phyloP scores from a whole-genome alignment of 2,113 vertebrate species.

The Hystrix cristata region DNA sequence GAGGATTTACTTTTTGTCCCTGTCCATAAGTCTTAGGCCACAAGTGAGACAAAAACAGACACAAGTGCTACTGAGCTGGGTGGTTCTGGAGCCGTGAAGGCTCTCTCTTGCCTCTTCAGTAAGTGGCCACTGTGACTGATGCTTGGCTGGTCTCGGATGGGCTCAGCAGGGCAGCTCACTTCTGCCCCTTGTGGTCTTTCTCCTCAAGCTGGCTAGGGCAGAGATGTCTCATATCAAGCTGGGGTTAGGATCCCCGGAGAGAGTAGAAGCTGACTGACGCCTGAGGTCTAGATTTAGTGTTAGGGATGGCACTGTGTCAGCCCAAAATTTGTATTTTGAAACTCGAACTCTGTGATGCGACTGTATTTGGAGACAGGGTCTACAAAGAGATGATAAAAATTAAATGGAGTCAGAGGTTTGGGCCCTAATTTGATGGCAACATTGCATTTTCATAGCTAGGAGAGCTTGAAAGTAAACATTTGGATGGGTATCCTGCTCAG shows the following conservation, averaged over 20 bases:
- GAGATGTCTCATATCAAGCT: background rate
- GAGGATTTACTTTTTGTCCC: background rate
- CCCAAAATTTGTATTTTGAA: background rate
- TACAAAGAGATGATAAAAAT: background rate
- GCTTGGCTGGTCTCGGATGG: background rate
- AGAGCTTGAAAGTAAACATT: conserved; percentile 11
- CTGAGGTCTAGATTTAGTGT: background rate
- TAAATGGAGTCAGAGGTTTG: background rate
- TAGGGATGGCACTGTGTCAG: background rate
- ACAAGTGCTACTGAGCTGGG: background rate
- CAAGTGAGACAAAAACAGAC: background rate
- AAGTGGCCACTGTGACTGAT: background rate
- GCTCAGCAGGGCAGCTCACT: background rate
- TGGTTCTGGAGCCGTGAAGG: background rate
- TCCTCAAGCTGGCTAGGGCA: background rate
- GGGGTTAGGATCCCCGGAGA: background rate
- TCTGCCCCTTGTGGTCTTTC: background rate
- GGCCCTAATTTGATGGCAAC: background rate
- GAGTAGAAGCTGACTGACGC: background rate
- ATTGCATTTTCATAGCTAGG: background rate
- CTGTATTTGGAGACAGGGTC: background rate
- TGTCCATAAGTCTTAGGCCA: background rate
- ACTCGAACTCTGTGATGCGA: background rate
- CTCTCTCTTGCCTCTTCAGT: background rate
- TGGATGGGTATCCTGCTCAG: background rate